Base-by-base conservation (phyloP, 2,888 invertebrate species). In the Rhodophaea formosa region DNA sequence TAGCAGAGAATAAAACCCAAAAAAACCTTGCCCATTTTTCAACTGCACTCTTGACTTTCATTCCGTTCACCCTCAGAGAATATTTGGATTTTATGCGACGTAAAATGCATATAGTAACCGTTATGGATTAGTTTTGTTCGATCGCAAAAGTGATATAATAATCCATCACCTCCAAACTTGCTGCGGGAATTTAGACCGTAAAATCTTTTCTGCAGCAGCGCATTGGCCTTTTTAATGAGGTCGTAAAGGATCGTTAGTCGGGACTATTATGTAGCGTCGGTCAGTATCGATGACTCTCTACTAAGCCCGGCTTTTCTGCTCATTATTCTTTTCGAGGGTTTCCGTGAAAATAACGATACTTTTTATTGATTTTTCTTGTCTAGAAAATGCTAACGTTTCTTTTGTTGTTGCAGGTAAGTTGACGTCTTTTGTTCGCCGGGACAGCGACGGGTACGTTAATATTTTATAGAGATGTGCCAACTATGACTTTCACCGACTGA, bases 181-280 rank as follows among this genome's bases (percentile, higher is more conserved):
- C 17, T 10, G 17, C 16, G 35, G 15, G 44, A 57, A 45, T 58
- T 59, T 39, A 14, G 58, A 56, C 49, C 56, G 60, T 60, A 59
- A 65, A 70, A 72, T 73, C 70, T 69, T 59, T 58, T 67, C 60
- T 66, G 64, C 64, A 65, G 39, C 61, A 61, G 68, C 65, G 70
- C 76, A 73, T 68, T 75, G 72, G 66, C 69, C 73, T 70, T 74
- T 76, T 77, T 80, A 82, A 82, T 81, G 81, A 82, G 81, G 74
- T 65, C 74, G 63, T 63, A 68, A 66, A 70, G 69, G 69, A 67
- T 74, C 72, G 71, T 74, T 78, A 76, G 71, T 60, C 63, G 53
- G 52, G 56, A 58, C 64, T 63, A 69, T 65, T 67, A 65, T 66
- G 63, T 66, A 67, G 59, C 58, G 58, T 49, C 64, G 57, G 60